Percentiles rank a stretch among this genome's conserved stretches.
These are phyloP conservation scores for Staurois parvus DNA, from an alignment of 2,797 vertebrate species.

Conservation along the genomic window DNA sequence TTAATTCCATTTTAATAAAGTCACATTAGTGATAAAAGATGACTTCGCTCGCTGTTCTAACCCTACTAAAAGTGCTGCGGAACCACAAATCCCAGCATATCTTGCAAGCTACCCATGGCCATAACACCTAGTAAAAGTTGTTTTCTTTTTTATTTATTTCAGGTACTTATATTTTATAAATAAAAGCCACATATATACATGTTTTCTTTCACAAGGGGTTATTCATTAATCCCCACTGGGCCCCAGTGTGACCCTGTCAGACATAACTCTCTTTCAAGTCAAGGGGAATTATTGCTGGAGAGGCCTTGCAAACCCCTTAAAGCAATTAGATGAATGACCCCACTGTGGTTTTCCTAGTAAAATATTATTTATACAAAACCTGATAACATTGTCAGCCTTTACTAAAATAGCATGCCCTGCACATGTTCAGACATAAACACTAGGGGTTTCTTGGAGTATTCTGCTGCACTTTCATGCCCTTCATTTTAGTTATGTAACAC, in stretches of 20 bases:
- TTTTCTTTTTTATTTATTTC: too few relatives aligned
- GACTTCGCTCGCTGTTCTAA: too few relatives aligned
- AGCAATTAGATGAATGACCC: slow-evolving; percentile 18
- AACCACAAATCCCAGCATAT: neutral
- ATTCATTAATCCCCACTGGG: slow-evolving; percentile 12
- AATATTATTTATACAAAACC: slow-evolving; percentile 31
- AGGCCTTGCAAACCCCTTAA: slow-evolving; percentile 7
- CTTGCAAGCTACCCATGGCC: too few relatives aligned
- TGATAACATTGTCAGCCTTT: slow-evolving; percentile 26
- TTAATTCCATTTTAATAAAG: too few relatives aligned
- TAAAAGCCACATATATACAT: neutral
- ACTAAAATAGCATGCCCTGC: slow-evolving; percentile 13
- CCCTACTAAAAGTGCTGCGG: too few relatives aligned
- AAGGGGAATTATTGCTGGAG: neutral
- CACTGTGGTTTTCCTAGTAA: slow-evolving; percentile 35
- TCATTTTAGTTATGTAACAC: neutral
- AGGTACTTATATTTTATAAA: too few relatives aligned
- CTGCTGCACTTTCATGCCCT: neutral
- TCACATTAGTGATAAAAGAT: too few relatives aligned
- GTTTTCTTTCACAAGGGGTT: neutral
- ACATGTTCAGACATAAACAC: slow-evolving; percentile 26
- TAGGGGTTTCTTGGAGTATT: neutral
- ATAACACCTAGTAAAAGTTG: neutral
- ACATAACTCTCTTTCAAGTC: slow-evolving; percentile 9
- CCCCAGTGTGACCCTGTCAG: neutral